Evolutionary conservation across 2,888 invertebrate genomes (phyloP).

Genomic region (Tiphia femorata): DNA sequence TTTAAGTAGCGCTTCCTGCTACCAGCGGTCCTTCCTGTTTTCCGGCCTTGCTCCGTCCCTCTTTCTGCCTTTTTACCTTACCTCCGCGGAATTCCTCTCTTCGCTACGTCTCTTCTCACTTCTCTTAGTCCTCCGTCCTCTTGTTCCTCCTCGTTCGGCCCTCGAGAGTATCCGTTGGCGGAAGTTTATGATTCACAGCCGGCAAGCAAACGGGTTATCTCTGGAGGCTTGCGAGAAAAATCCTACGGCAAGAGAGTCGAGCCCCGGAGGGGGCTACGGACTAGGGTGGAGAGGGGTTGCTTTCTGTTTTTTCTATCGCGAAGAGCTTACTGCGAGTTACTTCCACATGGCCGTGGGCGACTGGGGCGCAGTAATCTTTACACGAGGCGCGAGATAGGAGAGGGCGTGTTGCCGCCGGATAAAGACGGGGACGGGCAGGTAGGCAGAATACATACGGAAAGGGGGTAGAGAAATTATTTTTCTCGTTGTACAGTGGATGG

Average conservation of each 20-base stretch:
- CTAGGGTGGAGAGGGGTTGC: slow-evolving; percentile 20
- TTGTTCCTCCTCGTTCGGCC: not conserved
- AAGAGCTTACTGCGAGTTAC: slow-evolving; percentile 10
- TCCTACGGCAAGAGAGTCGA: no score
- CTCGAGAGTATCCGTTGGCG: slow-evolving; percentile 10
- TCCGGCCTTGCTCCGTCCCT: not conserved
- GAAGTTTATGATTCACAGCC: slow-evolving; percentile 31
- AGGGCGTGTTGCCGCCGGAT: not conserved
- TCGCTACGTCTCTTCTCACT: not conserved
- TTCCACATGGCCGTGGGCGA: slow-evolving; percentile 20
- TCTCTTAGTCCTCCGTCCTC: not conserved
- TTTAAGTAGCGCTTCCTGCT: slow-evolving; percentile 22
- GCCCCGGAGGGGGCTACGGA: no score
- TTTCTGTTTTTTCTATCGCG: slow-evolving; percentile 16
- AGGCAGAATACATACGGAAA: no score
- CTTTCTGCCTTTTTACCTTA: not conserved
- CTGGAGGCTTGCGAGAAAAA: slow-evolving; percentile 17
- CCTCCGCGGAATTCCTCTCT: not conserved
- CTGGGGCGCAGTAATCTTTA: slow-evolving; percentile 22
- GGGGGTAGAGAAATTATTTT: no score
- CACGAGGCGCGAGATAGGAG: slow-evolving; percentile 5
- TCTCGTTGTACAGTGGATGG: no score
- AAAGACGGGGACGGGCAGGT: no score
- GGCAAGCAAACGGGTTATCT: slow-evolving; percentile 32
- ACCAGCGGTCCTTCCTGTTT: slow-evolving; percentile 1